Evolutionary conservation across 2,888 invertebrate genomes (phyloP), one percentile per base, ranked within the genome.

Genomic region (Drosophila peninsularis): DNA sequence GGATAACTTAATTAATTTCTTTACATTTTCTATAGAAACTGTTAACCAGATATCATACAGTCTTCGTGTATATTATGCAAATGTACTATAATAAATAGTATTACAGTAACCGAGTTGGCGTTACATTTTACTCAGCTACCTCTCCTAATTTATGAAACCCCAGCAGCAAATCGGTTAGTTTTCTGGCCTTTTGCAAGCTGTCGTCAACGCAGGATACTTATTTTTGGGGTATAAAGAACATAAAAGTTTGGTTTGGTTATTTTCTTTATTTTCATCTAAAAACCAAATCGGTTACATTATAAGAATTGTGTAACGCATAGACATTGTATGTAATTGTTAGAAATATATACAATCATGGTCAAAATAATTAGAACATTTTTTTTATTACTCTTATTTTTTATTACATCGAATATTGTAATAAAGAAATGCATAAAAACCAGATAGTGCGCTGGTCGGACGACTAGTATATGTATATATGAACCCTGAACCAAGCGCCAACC

Each of bases 391-490:
- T 24, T 27, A 5, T 10, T 27, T n/a, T 45, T 27, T 45, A 45
- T 45, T 45, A 27, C 27, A 45, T 45, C n/a, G n/a, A 45, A 11
- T 45, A 27, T 10, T 45, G 45, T 45, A 27, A 45, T 27, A 27
- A 45, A 45, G 24, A 45, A 45, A n/a, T 45, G n/a, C 45, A 27
- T 45, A 45, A 45, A 27, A 45, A 45, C 45, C 45, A 45, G 45
- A n/a, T 27, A 45, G 27, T 45, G 45, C 45, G 45, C 45, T 45
- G 45, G 45, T 45, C 45, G 45, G 45, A 45, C 45, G 45, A 45
- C 45, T 45, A 45, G 27, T 45, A 27, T 42, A 14, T 42, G 3
- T 42, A 42, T 42, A 14, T 21, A 39, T 17, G 5, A n/a, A 45
- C 27, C 45, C n/a, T 45, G n/a, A 45, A 45, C 27, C 27, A n/a